Evolutionary conservation across 2,888 invertebrate genomes (phyloP), one percentile per base, ranked within the genome.

Genomic region (Tenthredo notha): DNA sequence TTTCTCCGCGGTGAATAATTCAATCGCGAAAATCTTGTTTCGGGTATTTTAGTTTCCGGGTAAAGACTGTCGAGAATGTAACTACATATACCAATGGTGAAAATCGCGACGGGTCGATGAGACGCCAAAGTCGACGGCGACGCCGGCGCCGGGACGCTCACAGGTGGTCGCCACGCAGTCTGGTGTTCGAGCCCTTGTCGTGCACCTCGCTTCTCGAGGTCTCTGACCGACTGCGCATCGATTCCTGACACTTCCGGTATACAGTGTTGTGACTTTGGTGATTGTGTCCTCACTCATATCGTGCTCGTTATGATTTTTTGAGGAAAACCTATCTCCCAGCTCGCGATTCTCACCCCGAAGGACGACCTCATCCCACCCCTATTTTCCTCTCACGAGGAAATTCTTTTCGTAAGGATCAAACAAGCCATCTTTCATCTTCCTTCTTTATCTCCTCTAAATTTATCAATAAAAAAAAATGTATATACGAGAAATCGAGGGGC

Each of bases 131-230:
- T 47, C 25, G 50, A 72, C 47, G 47, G 78, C 91, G 91, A 91
- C 91, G 91, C 92, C 90, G 91, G 91, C 92, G 92, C 90, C 89
- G 88, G 87, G 88, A 89, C 87, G 91, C 87, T 92, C 90, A 92
- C 92, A 92, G 92, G 92, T 92, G 91, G 92, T 92, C 92, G 92
- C 91, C 92, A 91, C 91, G 92, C 92, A 92, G 92, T 91, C 92
- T 92, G 89, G 88, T 89, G 87, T 89, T 91, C 90, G 89, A 89
- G 88, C 88, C 88, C 89, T 88, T 89, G 85, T 88, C 87, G 86
- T 86, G 89, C 88, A 86, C 87, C 87, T 88, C 88, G 88, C 86
- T 86, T 89, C 89, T 89, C 91, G 91, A 89, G 90, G 90, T 91
- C 89, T 89, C 89, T 89, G 90, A 90, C 90, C 89, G 89, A 83